phyloP scores from a whole-genome alignment of 2,797 vertebrate species.

The Neosalanx taihuensis region DNA sequence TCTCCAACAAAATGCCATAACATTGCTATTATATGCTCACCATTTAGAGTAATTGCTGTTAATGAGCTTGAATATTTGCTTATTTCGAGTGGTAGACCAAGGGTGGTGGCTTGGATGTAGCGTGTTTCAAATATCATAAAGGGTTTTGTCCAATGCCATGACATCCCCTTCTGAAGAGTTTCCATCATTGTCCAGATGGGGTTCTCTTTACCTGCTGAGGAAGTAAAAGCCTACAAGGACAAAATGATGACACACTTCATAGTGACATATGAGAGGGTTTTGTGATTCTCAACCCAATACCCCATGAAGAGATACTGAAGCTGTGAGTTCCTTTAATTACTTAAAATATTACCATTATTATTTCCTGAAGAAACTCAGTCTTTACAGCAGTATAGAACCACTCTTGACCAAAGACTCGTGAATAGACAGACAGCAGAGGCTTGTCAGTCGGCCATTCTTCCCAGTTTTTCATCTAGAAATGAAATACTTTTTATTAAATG shows the following conservation, averaged over 20 bases:
- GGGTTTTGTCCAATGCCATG: conserved; percentile 66
- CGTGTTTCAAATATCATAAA: conserved; percentile 68
- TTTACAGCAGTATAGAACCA: conserved; percentile 68
- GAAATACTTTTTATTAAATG: background rate
- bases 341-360: conserved; percentile 67
- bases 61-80: conserved; percentile 70
- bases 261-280: background rate
- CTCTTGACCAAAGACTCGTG: conserved; percentile 79
- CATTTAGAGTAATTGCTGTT: conserved; percentile 64
- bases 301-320: background rate
- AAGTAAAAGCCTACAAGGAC: conserved; percentile 56
- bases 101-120: conserved; percentile 68
- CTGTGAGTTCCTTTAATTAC: background rate
- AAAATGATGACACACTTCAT: background rate
- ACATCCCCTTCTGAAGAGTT: conserved; percentile 59
- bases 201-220: conserved; percentile 58
- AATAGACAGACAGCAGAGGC: conserved; percentile 66
- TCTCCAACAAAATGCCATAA: background rate
- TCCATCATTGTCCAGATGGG: conserved; percentile 59
- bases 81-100: conserved; percentile 78
- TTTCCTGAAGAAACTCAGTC: conserved; percentile 65
- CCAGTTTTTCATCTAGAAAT: conserved; percentile 76
- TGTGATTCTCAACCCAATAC: background rate
- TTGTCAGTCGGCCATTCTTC: conserved; percentile 69
- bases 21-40: conserved; percentile 53